Evolutionary conservation across 2,113 vertebrate genomes (phyloP).

Genomic region (Ceyx margarethae): DNA sequence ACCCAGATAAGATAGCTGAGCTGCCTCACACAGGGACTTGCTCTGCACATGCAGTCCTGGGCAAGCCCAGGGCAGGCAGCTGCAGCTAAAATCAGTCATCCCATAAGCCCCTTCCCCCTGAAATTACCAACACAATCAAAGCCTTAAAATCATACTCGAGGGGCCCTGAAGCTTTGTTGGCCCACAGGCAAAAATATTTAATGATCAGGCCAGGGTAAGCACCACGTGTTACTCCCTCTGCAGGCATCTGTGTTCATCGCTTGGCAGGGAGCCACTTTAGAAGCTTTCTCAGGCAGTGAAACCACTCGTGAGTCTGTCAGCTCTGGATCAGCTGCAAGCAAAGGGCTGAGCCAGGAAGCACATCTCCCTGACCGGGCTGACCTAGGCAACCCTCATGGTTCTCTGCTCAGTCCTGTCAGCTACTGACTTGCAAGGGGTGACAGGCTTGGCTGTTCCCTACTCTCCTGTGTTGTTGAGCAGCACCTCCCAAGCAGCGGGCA

Average conservation of each 20-base stretch:
- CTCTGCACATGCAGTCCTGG: not conserved
- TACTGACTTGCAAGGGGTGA: not conserved
- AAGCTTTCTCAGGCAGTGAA: not conserved
- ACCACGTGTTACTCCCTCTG: not conserved
- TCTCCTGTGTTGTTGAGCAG: not conserved
- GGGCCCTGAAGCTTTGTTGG: not conserved
- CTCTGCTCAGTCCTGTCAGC: not conserved
- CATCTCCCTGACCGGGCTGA: not conserved
- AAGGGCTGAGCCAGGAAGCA: not conserved
- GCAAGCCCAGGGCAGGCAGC: not conserved
- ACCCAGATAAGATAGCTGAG: not conserved
- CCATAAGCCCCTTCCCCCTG: accelerated
- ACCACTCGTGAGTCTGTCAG: not conserved
- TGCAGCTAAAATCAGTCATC: not conserved
- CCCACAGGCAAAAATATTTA: not conserved
- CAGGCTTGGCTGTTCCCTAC: accelerated
- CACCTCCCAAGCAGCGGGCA: not conserved
- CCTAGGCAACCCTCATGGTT: not conserved
- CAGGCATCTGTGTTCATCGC: accelerated
- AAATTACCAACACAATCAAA: not conserved
- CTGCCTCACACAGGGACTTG: not conserved
- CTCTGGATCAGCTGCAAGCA: not conserved
- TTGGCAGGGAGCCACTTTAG: not conserved
- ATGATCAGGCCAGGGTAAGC: not conserved
- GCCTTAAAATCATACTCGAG: not conserved